Evolutionary conservation across 1,140 invertebrate species (phyloP).

Genomic region (Saxidomus purpurata): DNA sequence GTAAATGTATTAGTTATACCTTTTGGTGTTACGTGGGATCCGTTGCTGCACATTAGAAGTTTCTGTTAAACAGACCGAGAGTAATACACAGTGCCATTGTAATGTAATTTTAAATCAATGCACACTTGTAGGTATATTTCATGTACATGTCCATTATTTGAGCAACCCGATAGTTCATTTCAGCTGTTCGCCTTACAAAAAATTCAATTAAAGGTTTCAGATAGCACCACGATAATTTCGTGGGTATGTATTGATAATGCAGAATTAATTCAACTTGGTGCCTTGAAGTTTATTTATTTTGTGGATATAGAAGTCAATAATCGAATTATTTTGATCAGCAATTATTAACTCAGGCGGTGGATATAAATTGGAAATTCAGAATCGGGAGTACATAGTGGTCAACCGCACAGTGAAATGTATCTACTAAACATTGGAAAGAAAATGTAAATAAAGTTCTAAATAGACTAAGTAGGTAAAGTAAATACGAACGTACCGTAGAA

Average conservation of each 20-base stretch:
- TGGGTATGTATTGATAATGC: slow-evolving; percentile 21
- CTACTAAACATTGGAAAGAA: background rate
- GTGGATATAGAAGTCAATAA: slow-evolving; percentile 24
- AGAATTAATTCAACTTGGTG: slow-evolving; percentile 12
- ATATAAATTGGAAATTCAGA: background rate
- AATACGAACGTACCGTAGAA: no score
- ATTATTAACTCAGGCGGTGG: slow-evolving; percentile 7
- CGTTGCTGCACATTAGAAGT: no score
- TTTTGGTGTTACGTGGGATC: no score
- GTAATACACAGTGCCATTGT: background rate
- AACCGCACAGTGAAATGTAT: background rate
- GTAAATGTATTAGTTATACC: no score
- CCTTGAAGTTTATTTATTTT: slow-evolving; percentile 16
- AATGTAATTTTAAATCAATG: background rate
- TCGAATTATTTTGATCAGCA: background rate
- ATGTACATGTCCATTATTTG: slow-evolving; percentile 1
- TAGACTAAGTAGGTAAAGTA: no score
- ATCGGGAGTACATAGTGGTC: slow-evolving; percentile 3
- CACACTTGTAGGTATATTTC: background rate
- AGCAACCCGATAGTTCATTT: slow-evolving; percentile 12
- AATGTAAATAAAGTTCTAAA: no score
- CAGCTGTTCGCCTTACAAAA: background rate
- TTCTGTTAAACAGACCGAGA: no score
- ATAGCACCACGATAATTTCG: slow-evolving; percentile 4
- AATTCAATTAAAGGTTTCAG: slow-evolving; percentile 31